Evolutionary conservation across 1,140 invertebrate species (phyloP).

Genomic region (Trichogramma pretiosum): DNA sequence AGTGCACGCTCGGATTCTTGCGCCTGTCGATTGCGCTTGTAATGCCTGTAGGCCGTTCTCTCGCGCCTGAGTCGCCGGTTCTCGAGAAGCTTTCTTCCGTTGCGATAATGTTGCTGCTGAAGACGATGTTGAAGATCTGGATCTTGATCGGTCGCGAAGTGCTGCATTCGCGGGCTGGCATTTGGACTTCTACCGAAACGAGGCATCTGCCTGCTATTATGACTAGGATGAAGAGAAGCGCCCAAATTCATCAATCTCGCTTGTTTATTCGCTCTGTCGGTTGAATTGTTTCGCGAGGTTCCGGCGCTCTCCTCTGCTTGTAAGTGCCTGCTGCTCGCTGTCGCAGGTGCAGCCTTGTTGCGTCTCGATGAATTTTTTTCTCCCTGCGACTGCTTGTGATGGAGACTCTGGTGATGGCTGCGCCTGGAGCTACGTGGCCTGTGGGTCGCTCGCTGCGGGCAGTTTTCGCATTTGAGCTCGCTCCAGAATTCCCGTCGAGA

Average conservation of each 20-base stretch:
- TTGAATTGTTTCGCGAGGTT: conserved; percentile 41
- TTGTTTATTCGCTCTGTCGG: conserved; percentile 32
- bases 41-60: conserved; percentile 26
- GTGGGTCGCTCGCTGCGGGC: conserved; percentile 34
- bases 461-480: conserved; percentile 39
- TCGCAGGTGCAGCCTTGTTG: background rate
- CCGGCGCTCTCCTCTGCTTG: conserved; percentile 29
- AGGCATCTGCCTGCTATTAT: conserved; percentile 40
- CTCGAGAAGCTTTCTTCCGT: conserved; percentile 36
- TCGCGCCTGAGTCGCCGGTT: conserved; percentile 36
- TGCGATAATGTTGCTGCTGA: conserved; percentile 28
- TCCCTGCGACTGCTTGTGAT: conserved; percentile 27
- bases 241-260: conserved; percentile 33
- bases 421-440: conserved; percentile 22
- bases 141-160: conserved; percentile 31
- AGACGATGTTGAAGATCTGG: conserved; percentile 16
- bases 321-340: conserved; percentile 5
- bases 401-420: background rate
- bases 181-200: conserved; percentile 41
- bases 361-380: background rate
- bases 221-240: conserved; percentile 38
- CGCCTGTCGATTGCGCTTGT: conserved; percentile 21
- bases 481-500: conserved; percentile 37
- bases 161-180: conserved; percentile 38
- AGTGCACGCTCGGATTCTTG: conserved; percentile 9